These are phyloP conservation scores for Hartigia nigra DNA, from an alignment of 2,888 invertebrate species.

Conservation along the genomic window DNA sequence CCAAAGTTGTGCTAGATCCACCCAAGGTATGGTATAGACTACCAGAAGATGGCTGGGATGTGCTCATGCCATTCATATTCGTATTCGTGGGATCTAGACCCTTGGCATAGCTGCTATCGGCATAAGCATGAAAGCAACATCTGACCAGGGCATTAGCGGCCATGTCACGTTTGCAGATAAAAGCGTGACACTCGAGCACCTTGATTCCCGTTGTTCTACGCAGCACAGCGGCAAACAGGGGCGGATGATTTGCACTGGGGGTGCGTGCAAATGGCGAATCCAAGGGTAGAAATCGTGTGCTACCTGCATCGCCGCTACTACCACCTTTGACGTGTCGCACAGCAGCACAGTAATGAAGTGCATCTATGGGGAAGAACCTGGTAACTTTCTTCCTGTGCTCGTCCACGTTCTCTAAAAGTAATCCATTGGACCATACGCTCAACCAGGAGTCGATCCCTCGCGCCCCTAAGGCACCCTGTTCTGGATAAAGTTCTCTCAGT, in stretches of 20 bases:
- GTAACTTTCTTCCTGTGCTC: conserved; percentile 94
- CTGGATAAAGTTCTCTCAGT: conserved; percentile 93
- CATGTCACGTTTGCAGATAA: conserved; percentile 95
- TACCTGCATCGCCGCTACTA: conserved; percentile 69
- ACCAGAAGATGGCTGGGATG: conserved; percentile 41
- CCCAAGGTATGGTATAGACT: conserved; percentile 63
- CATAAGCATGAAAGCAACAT: conserved; percentile 98
- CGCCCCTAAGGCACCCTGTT: conserved; percentile 88
- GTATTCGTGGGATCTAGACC: conserved; percentile 63
- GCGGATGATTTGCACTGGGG: conserved; percentile 93
- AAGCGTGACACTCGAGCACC: conserved; percentile 98
- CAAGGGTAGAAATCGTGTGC: conserved; percentile 90
- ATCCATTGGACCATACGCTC: conserved; percentile 96
- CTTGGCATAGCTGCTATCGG: conserved; percentile 93
- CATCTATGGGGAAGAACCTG: conserved; percentile 95
- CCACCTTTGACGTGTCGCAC: conserved; percentile 81
- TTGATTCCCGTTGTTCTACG: conserved; percentile 96
- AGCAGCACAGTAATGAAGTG: conserved; percentile 95
- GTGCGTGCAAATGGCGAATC: conserved; percentile 96
- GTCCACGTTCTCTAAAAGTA: conserved; percentile 94
- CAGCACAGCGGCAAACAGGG: conserved; percentile 95
- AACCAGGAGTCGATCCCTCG: conserved; percentile 96
- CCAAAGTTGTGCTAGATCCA: conserved; percentile 63
- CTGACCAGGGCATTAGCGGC: conserved; percentile 97
- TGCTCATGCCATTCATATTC: conserved; percentile 54